These are phyloP conservation scores for Netelia inedita DNA, from an alignment of 2,888 invertebrate genomes.

Conservation along the genomic window DNA sequence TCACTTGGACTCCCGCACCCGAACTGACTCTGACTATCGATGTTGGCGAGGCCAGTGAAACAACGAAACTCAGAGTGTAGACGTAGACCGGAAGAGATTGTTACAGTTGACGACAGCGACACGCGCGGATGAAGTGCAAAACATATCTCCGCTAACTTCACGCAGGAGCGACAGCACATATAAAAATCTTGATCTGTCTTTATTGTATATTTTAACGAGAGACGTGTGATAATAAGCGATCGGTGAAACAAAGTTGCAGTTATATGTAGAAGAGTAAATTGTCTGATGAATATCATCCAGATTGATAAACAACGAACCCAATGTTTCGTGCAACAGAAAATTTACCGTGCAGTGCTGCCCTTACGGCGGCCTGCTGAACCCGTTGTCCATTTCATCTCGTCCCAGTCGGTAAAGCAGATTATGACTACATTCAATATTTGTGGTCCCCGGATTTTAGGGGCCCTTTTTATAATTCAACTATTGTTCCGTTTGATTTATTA, in stretches of 20 bases:
- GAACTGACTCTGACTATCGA: not conserved
- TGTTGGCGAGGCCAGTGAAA: not conserved
- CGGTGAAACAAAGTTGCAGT: no score
- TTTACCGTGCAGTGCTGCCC: not conserved
- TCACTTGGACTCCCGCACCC: not conserved
- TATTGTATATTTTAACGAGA: no score
- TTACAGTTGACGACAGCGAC: not conserved
- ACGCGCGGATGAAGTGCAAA: not conserved
- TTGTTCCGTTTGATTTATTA: no score
- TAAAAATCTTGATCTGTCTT: no score
- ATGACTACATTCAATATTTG: no score
- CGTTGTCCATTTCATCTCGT: not conserved
- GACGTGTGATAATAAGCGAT: no score
- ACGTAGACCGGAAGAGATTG: not conserved
- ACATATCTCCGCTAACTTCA: not conserved
- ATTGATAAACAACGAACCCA: not conserved
- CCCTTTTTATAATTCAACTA: no score
- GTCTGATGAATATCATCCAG: no score
- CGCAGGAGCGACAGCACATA: not conserved
- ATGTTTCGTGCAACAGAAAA: not conserved
- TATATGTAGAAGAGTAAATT: no score
- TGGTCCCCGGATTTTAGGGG: no score
- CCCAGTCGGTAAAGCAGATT: not conserved
- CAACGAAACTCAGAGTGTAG: not conserved
- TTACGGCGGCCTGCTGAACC: not conserved